A percentile compares a stretch with the other conserved stretches of the same genome.
phyloP scores from a whole-genome alignment of 2,888 invertebrate genomes.

The Caenorhabditis wallacei region DNA sequence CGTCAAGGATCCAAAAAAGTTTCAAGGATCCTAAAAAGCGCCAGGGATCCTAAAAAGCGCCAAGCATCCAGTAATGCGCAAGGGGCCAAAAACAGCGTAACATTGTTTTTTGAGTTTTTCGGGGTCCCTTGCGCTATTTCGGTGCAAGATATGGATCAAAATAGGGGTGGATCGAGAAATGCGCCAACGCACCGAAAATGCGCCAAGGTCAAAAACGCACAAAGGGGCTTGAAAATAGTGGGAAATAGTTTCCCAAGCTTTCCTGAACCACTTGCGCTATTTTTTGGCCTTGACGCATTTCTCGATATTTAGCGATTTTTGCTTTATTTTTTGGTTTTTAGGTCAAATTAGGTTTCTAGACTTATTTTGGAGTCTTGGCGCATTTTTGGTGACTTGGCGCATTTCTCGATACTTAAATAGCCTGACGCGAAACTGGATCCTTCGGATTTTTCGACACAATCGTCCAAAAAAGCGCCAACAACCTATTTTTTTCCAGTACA shows the following conservation, averaged over 20 bases:
- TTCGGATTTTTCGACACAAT: too few species aligned
- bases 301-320: background rate
- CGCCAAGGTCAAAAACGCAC: background rate
- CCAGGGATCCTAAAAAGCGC: background rate
- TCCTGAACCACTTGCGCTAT: too few species aligned
- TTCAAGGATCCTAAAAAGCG: background rate
- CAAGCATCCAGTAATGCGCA: too few species aligned
- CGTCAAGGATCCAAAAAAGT: background rate
- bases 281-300: background rate
- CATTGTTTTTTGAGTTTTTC: too few species aligned
- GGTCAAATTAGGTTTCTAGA: background rate
- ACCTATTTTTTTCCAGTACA: slow-evolving; percentile 2
- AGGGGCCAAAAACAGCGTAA: too few species aligned
- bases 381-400: slow-evolving; percentile 7
- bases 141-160: too few species aligned
- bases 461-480: background rate
- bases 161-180: background rate
- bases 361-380: background rate
- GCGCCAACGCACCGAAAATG: slow-evolving; percentile 10
- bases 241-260: too few species aligned
- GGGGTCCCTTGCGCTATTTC: too few species aligned
- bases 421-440: too few species aligned
- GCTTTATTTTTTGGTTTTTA: too few species aligned
- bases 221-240: too few species aligned
- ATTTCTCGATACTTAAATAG: background rate